These are phyloP conservation scores for Mizuhopecten yessoensis DNA, from an alignment of 1,140 invertebrate genomes.

Conservation along the genomic window DNA sequence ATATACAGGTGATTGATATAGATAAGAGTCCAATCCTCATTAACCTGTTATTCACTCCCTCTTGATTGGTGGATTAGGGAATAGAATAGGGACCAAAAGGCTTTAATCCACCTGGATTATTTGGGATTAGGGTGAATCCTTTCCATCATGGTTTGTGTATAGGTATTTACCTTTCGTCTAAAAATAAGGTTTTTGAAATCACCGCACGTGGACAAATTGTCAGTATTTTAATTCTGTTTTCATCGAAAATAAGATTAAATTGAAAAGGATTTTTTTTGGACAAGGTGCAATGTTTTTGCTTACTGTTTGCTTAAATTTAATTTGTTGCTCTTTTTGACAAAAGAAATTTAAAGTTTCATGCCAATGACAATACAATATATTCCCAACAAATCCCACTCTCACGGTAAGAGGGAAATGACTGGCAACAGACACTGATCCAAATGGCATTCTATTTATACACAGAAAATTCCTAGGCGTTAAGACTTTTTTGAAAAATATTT, in stretches of 20 bases:
- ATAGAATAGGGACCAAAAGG: neutral
- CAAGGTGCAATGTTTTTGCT: conserved; percentile 32
- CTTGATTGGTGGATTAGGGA: neutral
- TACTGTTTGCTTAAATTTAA: neutral
- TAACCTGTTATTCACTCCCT: conserved; percentile 18
- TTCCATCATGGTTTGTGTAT: neutral
- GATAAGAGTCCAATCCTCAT: conserved; percentile 28
- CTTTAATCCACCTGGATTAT: neutral
- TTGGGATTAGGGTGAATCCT: conserved; percentile 11
- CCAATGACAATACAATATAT: neutral
- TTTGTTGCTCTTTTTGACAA: neutral
- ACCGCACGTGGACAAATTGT: conserved; percentile 11
- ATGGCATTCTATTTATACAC: no score
- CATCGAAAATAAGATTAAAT: neutral
- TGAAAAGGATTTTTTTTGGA: neutral
- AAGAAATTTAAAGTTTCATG: neutral
- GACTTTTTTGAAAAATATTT: no score
- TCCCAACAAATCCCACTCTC: neutral
- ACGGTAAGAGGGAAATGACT: no score
- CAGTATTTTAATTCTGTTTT: neutral
- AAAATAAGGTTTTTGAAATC: neutral
- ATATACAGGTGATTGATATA: neutral
- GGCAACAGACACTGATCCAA: no score
- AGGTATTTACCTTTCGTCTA: conserved; percentile 20
- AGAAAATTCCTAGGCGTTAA: no score